These are phyloP conservation scores for Epiblema foenella DNA, from an alignment of 2,888 invertebrate genomes.

Conservation along the genomic window DNA sequence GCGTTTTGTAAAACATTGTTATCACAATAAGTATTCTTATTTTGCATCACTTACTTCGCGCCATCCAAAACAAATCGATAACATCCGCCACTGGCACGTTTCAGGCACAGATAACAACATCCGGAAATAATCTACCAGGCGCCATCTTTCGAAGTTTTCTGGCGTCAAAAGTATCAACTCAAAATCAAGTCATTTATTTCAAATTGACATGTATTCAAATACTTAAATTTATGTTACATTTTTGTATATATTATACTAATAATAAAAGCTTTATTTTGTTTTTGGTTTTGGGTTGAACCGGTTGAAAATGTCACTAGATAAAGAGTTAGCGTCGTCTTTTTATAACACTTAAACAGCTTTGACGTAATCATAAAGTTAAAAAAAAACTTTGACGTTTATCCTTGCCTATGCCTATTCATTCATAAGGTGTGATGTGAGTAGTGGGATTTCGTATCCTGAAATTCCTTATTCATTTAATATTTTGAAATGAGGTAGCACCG, in stretches of 20 bases:
- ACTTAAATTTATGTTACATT: not conserved
- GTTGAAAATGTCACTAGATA: no score
- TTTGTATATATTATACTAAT: not conserved
- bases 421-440: conserved; percentile 66
- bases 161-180: no score
- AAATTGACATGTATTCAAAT: not conserved
- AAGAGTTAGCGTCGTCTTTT: no score
- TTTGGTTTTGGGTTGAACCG: no score
- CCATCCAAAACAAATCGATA: conserved; percentile 63
- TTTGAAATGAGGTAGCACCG: conserved; percentile 79
- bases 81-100: conserved; percentile 50
- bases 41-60: conserved; percentile 55
- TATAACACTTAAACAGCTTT: conserved; percentile 13
- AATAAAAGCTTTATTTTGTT: no score
- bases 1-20: conserved; percentile 29
- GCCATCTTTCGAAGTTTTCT: conserved; percentile 45
- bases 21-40: conserved; percentile 29
- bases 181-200: not conserved
- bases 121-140: conserved; percentile 37
- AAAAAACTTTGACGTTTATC: conserved; percentile 49
- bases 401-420: conserved; percentile 52
- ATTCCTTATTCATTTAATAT: conserved; percentile 56
- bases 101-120: conserved; percentile 32
- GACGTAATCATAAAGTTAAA: conserved; percentile 22
- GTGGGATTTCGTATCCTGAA: conserved; percentile 58